Evolutionary conservation across 92 coral and sea anemone genomes (phyloP).

Genomic region (Zoanthus gigantus): DNA sequence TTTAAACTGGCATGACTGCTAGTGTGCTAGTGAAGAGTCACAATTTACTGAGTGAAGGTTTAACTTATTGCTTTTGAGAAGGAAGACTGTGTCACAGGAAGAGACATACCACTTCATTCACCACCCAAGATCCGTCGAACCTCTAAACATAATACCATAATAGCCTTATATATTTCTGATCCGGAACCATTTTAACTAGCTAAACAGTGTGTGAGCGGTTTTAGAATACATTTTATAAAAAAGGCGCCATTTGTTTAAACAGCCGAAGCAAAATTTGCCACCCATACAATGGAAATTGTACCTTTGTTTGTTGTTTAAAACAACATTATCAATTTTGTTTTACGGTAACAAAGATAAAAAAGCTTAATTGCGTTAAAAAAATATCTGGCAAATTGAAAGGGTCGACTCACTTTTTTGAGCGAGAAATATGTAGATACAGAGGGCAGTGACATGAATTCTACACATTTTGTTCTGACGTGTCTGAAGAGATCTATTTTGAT

Average conservation of each 20-base stretch:
- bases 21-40: background rate
- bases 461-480: background rate
- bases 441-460: conserved; percentile 6
- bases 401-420: conserved; percentile 6
- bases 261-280: conserved; percentile 22
- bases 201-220: background rate
- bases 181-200: conserved; percentile 15
- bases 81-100: conserved; percentile 39
- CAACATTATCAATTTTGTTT: background rate
- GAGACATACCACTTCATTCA: conserved; percentile 12
- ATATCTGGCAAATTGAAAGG: conserved; percentile 27
- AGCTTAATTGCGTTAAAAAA: background rate
- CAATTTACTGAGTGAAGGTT: background rate
- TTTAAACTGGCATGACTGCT: background rate
- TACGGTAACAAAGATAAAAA: background rate
- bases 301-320: background rate
- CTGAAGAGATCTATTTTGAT: background rate
- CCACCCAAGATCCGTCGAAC: conserved; percentile 27
- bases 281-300: background rate
- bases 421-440: background rate
- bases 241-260: conserved; percentile 45
- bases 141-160: background rate
- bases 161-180: background rate
- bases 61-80: background rate
- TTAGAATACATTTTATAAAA: background rate